Evolutionary conservation across 2,888 invertebrate genomes (phyloP).

Genomic region (Eledona agricola): DNA sequence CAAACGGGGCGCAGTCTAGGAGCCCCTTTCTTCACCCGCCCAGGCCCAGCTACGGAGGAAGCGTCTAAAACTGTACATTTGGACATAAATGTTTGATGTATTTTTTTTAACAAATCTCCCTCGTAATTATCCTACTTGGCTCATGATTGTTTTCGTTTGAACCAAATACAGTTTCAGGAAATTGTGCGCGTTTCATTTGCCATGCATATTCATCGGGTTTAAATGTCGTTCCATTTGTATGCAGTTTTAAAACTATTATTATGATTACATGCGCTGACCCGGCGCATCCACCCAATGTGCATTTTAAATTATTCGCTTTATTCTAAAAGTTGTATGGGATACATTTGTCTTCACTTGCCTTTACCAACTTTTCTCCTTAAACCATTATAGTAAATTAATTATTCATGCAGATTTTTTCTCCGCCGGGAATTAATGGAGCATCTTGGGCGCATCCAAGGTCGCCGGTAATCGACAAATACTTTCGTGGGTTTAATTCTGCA

Average conservation of each 20-base stretch:
- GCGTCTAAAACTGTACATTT: slow-evolving; percentile 17
- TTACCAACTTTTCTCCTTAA: too few species aligned
- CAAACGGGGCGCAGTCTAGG: slow-evolving; percentile 47
- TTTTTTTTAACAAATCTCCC: slow-evolving; percentile 14
- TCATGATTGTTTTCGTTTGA: slow-evolving; percentile 15
- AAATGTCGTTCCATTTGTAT: slow-evolving; percentile 1
- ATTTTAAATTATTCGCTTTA: slow-evolving; percentile 1
- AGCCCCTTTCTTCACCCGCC: slow-evolving; percentile 58
- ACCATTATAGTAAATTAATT: slow-evolving; percentile 26
- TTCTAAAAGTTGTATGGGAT: too few species aligned
- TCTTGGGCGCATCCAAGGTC: slow-evolving; percentile 4
- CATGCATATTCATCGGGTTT: slow-evolving; percentile 16
- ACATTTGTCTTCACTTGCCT: too few species aligned
- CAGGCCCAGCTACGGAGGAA: slow-evolving; percentile 48
- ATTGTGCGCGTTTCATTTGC: slow-evolving; percentile 22
- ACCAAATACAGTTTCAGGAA: slow-evolving; percentile 16
- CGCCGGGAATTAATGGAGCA: slow-evolving; percentile 11
- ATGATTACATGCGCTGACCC: background rate
- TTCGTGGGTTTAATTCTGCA: background rate
- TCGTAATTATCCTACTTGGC: slow-evolving; percentile 4
- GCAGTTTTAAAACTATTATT: background rate
- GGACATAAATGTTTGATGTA: slow-evolving; percentile 12
- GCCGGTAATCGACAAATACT: too few species aligned
- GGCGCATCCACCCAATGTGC: slow-evolving; percentile 7
- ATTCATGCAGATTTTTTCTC: slow-evolving; percentile 29